Evolutionary conservation across 2,888 invertebrate species (phyloP).

Genomic region (Dicranocentrus wangi): DNA sequence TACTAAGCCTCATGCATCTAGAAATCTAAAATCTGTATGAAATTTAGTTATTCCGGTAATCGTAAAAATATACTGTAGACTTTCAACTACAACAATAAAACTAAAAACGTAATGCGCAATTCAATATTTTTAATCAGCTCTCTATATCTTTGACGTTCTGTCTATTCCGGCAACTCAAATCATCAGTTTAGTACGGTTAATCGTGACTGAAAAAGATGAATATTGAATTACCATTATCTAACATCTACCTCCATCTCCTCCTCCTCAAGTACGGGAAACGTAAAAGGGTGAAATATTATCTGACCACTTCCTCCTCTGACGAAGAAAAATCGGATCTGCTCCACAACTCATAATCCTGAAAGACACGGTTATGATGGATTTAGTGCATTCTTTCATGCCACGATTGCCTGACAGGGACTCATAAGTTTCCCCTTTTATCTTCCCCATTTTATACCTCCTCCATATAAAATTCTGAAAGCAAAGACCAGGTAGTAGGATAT

Average conservation of each 20-base stretch:
- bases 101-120: too few species aligned
- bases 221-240: conserved; percentile 53
- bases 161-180: too few species aligned
- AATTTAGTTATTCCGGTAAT: too few species aligned
- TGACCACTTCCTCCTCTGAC: conserved; percentile 43
- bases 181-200: too few species aligned
- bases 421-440: conserved; percentile 47
- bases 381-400: conserved; percentile 53
- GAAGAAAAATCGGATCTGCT: not conserved
- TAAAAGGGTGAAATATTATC: conserved; percentile 50
- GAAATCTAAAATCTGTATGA: too few species aligned
- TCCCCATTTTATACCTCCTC: conserved; percentile 18
- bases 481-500: conserved; percentile 43
- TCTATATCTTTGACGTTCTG: too few species aligned
- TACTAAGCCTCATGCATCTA: too few species aligned
- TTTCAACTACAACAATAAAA: too few species aligned
- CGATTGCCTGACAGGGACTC: conserved; percentile 52
- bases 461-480: conserved; percentile 39
- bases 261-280: not conserved
- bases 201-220: conserved; percentile 44
- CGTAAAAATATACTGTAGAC: too few species aligned
- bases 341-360: conserved; percentile 2
- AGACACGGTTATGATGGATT: conserved; percentile 49
- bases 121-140: too few species aligned
- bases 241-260: conserved; percentile 14